Evolutionary conservation across 2,888 invertebrate species (phyloP), one percentile per base, ranked within the genome.

Genomic region (Salticus scenicus): DNA sequence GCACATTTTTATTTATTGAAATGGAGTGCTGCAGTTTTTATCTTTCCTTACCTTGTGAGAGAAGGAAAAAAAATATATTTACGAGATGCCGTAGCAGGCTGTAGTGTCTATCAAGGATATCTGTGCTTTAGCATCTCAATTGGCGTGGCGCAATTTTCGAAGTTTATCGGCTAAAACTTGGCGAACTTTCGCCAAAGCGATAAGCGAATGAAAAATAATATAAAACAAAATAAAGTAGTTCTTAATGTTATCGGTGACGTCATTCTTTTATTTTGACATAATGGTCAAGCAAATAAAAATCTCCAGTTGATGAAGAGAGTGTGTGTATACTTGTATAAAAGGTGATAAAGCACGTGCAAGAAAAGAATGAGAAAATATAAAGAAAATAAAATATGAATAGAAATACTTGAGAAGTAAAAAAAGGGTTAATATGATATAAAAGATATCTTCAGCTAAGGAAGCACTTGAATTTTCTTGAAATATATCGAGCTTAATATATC

Each of bases 181-280:
- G 37, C 37, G 37, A 7, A 7, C 10, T 37, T 17, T 47, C 57
- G 57, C 57, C 57, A 57, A 57, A 57, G n/a, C 24, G 57, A 57
- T 57, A 57, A 57, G 57, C 24, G 57, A 57, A 28, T 66, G n/a
- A 41, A 69, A 7, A 57, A 33, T n/a, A n/a, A n/a, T n/a, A n/a
- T n/a, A n/a, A 17, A 17, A 17, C 0, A 42, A 42, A 42, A 42
- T 27, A 71, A 24, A 57, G 24, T 24, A 57, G 24, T 24, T 57
- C 57, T 57, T 17, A 30, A 41, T 66, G 24, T 77, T 70, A 77
- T 70, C 77, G 51, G 37, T 70, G 69, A 77, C 77, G 77, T 77
- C 70, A 77, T 20, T 69, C 77, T 77, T 77, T 77, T 77, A 77
- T 77, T 77, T 77, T 77, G 30, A 57, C 69, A 77, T 57, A 77